Evolutionary conservation across 2,113 vertebrate species (phyloP).

Genomic region (Rhinoptilus africanus): DNA sequence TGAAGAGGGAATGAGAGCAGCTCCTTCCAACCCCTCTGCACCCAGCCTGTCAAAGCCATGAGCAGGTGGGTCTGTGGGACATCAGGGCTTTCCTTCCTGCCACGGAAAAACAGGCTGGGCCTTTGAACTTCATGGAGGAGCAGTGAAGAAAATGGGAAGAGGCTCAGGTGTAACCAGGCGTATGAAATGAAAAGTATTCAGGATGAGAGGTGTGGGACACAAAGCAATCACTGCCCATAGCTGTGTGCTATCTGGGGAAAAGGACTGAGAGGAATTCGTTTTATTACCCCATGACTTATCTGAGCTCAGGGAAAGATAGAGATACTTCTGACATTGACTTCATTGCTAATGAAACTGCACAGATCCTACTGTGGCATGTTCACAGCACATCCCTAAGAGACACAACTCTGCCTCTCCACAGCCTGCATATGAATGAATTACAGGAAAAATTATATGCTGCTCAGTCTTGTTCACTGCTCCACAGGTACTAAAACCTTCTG

Average conservation of each 20-base stretch:
- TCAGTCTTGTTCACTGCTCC: not conserved
- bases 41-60: not conserved
- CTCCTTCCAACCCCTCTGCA: not conserved
- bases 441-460: not conserved
- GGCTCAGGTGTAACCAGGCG: not conserved
- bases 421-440: not conserved
- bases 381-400: not conserved
- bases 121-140: not conserved
- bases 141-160: not conserved
- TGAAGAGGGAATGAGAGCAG: not conserved
- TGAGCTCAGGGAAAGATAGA: not conserved
- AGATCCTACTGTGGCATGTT: fast-evolving
- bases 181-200: not conserved
- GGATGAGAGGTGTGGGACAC: not conserved
- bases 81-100: not conserved
- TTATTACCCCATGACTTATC: not conserved
- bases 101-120: not conserved
- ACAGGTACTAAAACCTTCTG: not conserved
- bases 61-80: not conserved
- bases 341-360: not conserved
- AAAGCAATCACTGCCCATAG: not conserved
- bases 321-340: not conserved
- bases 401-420: not conserved
- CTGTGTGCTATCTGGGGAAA: not conserved
- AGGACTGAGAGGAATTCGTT: not conserved